Evolutionary conservation across 2,888 invertebrate species (phyloP), one percentile per base, ranked within the genome.

Genomic region (Lithodes maja): DNA sequence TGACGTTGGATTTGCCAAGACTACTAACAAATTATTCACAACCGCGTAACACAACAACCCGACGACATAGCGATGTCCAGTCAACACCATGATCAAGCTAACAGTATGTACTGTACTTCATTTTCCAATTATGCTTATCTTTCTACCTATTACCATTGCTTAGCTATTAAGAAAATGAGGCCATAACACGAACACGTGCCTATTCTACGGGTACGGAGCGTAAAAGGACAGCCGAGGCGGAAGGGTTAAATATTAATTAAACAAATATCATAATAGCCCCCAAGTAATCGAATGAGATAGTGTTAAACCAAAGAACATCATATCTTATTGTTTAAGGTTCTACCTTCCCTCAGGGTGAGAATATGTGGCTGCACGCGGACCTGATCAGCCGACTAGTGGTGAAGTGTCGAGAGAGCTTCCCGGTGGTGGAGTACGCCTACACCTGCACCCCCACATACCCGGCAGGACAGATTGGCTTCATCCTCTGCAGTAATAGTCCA

Each of bases 401-500:
- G 1, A 96, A 97, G 93, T 98, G 98, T 93, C 95, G 95, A 91
- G 95, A 96, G 75, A 95, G 97, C 92, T 99, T 98, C 93, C 95
- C 97, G 0, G 95, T 95, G 0, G 97, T 97, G 0, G 95, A 95
- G 1, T 99, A 98, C 93, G 98, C 97, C 0, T 95, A 96, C 84
- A 96, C 97, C 0, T 96, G 97, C 7, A 98, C 99, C 0, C 98
- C 99, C 0, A 98, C 99, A 0, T 99, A 99, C 94, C 99, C 99
- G 0, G 97, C 98, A 53, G 99, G 99, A 0, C 97, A 98, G 94
- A 99, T 99, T 92, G 99, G 99, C 0, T 99, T 98, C 93, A 95
- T 99, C 1, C 95, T 99, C 74, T 99, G 98, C 17, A 96, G 97
- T 84, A 94, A 97, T 75, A 96, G 97, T 93, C 93, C 94, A 78